Percentiles rank a stretch among this genome's conserved stretches.
These are phyloP conservation scores for Elachura formosa DNA, from an alignment of 2,113 vertebrate species.

Conservation along the genomic window DNA sequence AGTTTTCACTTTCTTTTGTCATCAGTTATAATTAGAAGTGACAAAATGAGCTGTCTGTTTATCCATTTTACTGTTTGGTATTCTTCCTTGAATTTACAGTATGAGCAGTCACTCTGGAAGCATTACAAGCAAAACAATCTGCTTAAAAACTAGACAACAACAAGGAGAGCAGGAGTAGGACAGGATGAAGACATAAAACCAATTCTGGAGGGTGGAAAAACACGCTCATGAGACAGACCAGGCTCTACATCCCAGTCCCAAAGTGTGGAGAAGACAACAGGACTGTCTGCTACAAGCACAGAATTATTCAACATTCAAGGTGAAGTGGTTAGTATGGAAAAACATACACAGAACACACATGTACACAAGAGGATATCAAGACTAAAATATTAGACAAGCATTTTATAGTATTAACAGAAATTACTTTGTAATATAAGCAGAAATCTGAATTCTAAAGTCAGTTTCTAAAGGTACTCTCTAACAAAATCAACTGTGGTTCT, in stretches of 20 bases:
- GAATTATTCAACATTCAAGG: not conserved
- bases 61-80: not conserved
- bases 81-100: not conserved
- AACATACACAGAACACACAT: not conserved
- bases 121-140: constrained; percentile 54
- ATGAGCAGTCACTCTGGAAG: constrained; percentile 40
- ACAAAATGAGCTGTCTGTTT: constrained; percentile 8
- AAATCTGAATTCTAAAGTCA: not conserved
- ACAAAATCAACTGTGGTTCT: not conserved
- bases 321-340: not conserved
- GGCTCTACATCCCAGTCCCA: not conserved
- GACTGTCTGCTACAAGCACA: not conserved
- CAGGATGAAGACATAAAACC: not conserved
- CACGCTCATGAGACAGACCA: not conserved
- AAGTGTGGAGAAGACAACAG: not conserved
- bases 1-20: not conserved
- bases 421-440: not conserved
- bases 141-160: constrained; percentile 23
- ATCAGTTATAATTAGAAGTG: constrained; percentile 6
- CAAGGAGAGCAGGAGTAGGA: not conserved
- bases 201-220: not conserved
- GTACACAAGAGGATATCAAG: not conserved
- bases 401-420: not conserved
- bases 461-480: not conserved
- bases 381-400: not conserved